Conservation (phyloP, 2,888 invertebrate species). For the Tridacna crocea region DNA sequence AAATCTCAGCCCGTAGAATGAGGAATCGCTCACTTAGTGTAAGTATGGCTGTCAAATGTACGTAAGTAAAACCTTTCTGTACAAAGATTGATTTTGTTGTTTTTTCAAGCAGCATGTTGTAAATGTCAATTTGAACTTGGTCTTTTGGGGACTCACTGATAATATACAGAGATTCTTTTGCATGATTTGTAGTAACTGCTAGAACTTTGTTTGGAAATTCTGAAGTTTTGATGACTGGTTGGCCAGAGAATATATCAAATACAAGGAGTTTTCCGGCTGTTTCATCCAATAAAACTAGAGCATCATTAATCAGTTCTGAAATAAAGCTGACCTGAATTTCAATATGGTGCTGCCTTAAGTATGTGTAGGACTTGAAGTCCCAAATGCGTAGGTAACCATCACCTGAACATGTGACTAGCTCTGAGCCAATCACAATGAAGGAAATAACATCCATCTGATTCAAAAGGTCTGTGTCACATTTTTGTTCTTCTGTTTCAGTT, state of each 20-base stretch:
- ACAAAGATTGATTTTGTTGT: constrained; percentile 63
- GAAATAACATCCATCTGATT: constrained; percentile 50
- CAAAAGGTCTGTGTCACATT: constrained; percentile 3
- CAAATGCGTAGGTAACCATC: constrained; percentile 59
- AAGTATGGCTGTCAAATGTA: constrained; percentile 62
- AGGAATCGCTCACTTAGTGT: constrained; percentile 69
- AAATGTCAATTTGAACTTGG: constrained; percentile 54
- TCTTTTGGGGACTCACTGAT: constrained; percentile 61
- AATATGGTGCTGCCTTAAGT: constrained; percentile 52
- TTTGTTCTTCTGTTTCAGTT: background rate
- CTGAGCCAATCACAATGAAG: constrained; percentile 49
- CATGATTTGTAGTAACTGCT: constrained; percentile 57
- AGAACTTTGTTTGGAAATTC: constrained; percentile 59
- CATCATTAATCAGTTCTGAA: constrained; percentile 53
- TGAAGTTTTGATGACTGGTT: constrained; percentile 42
- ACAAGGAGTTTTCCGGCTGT: constrained; percentile 51
- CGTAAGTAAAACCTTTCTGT: constrained; percentile 64
- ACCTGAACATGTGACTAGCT: constrained; percentile 57
- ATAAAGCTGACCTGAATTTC: constrained; percentile 42
- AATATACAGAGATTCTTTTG: constrained; percentile 51
- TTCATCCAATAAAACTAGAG: constrained; percentile 59
- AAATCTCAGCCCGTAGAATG: constrained; percentile 62
- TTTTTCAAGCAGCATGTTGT: constrained; percentile 63
- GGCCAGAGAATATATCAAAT: constrained; percentile 52
- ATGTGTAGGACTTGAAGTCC: constrained; percentile 44